A percentile compares a stretch with the other conserved stretches of the same genome.
These are phyloP conservation scores for Amyelois transitella DNA, from an alignment of 1,140 invertebrate species.

Conservation along the genomic window DNA sequence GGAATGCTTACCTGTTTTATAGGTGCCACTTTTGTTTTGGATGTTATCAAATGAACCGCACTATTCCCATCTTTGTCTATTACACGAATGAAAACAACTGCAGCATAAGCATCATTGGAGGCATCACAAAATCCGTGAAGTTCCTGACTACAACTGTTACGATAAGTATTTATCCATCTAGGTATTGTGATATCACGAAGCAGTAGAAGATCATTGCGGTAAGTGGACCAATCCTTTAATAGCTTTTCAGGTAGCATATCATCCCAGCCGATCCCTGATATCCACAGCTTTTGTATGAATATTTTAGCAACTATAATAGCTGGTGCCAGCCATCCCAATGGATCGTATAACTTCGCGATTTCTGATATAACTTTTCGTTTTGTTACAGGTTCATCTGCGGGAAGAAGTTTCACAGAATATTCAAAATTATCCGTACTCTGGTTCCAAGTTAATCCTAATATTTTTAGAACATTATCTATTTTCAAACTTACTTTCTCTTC, in stretches of 20 bases:
- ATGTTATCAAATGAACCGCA: too few species aligned
- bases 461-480: constrained; percentile 13
- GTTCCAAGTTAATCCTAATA: constrained; percentile 27
- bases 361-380: constrained; percentile 28
- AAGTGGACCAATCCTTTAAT: constrained; percentile 1
- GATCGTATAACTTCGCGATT: constrained; percentile 24
- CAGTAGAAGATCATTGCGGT: constrained; percentile 12
- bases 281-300: constrained; percentile 53
- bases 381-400: constrained; percentile 6
- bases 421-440: constrained; percentile 19
- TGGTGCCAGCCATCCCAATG: constrained; percentile 47
- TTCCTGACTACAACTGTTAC: too few species aligned
- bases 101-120: too few species aligned
- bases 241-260: constrained; percentile 16
- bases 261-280: constrained; percentile 39
- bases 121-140: too few species aligned
- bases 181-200: too few species aligned
- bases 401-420: constrained; percentile 10
- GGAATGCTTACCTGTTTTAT: too few species aligned
- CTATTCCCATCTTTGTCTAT: too few species aligned
- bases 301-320: constrained; percentile 49
- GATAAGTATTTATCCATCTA: too few species aligned
- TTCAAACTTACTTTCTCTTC: constrained; percentile 4
- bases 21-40: too few species aligned
- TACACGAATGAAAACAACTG: too few species aligned